These are phyloP conservation scores for Acromyrmex charruanus DNA, from an alignment of 1,140 invertebrate genomes.

Conservation along the genomic window DNA sequence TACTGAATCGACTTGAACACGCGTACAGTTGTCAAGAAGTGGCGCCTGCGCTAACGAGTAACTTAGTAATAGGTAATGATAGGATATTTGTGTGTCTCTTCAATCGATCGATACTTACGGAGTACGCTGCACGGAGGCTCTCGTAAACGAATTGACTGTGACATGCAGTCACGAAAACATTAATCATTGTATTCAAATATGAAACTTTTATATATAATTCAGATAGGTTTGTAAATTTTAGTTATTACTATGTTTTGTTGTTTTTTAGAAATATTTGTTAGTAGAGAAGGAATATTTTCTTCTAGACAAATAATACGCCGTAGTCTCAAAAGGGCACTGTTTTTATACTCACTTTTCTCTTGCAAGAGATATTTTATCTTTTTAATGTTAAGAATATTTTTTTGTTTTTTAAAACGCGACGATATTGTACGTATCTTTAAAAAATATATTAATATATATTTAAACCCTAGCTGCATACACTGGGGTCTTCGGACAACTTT, in stretches of 20 bases:
- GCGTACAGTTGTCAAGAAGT: constrained; percentile 5
- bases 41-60: constrained; percentile 32
- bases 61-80: not conserved
- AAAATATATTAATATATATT: not conserved
- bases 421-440: not conserved
- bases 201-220: not conserved
- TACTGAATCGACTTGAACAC: constrained; percentile 14
- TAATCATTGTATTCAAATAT: not conserved
- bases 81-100: constrained; percentile 13
- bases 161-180: not conserved
- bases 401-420: not conserved
- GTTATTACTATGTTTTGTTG: not conserved
- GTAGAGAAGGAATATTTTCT: not conserved
- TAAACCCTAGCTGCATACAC: too few relatives aligned
- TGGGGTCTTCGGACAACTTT: too few relatives aligned
- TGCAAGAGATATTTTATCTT: not conserved
- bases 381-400: not conserved
- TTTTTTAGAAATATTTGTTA: not conserved
- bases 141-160: not conserved
- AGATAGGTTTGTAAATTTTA: not conserved
- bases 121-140: not conserved
- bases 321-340: not conserved
- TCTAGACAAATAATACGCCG: not conserved
- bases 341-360: not conserved
- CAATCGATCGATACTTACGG: constrained; percentile 24